A percentile compares a stretch with the other conserved stretches of the same genome.
Conservation (phyloP, 2,113 vertebrate genomes). For the rat (Rattus norvegicus) region DNA sequence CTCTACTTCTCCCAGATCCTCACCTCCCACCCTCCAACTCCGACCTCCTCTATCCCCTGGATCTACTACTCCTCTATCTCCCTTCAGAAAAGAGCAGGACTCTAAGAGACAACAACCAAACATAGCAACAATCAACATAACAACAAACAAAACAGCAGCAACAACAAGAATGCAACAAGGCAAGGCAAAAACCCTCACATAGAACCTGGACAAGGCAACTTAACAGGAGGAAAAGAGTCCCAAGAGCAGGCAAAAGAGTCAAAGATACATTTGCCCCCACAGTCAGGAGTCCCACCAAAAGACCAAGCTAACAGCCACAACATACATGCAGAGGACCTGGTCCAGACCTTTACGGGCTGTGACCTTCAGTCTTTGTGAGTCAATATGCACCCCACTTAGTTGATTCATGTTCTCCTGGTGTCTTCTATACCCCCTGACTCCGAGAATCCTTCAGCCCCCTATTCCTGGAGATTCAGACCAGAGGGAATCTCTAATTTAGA, state of each 20-base stretch:
- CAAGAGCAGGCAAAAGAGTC: not conserved
- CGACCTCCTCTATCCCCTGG: not conserved
- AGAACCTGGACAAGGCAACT: not conserved
- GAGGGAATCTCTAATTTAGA: not conserved
- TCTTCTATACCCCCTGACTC: not conserved
- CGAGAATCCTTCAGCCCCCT: not conserved
- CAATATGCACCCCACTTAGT: not conserved
- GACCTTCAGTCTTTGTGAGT: not conserved
- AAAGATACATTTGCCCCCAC: not conserved
- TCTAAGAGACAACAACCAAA: not conserved
- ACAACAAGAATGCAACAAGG: not conserved
- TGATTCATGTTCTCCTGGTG: not conserved
- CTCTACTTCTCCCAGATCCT: not conserved
- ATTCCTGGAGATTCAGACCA: not conserved
- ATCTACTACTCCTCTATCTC: no score
- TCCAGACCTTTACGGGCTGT: not conserved
- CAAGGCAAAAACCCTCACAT: not conserved
- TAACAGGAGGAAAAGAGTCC: not conserved
- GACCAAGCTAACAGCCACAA: not conserved
- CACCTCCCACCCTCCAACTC: no score
- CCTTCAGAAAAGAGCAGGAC: not conserved
- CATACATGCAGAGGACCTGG: not conserved
- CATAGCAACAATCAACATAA: not conserved
- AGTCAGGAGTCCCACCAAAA: not conserved
- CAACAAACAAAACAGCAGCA: no score